Conservation (phyloP, 2,113 vertebrate genomes). For the Hypocryptadius cinnamomeus region DNA sequence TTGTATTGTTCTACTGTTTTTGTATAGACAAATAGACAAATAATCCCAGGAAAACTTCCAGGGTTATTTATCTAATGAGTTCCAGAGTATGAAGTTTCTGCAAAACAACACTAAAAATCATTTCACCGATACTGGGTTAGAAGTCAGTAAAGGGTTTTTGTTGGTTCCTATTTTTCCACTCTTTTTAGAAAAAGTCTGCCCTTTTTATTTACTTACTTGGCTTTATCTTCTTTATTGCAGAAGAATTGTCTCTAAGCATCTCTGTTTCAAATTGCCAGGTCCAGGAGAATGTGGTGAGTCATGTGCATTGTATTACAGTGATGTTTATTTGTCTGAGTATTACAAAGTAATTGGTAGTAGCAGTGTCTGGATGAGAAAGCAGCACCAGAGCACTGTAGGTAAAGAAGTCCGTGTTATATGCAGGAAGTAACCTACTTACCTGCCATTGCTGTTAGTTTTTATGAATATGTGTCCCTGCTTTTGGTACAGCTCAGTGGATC, state of each 20-base stretch:
- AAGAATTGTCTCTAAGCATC: conserved; percentile 94
- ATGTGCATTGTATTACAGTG: neutral
- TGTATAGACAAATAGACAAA: neutral
- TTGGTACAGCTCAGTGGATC: neutral
- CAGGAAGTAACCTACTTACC: neutral
- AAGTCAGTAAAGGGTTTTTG: neutral
- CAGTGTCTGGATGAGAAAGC: neutral
- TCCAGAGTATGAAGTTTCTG: neutral
- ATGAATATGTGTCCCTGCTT: neutral
- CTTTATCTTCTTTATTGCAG: conserved; percentile 70
- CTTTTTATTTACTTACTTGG: conserved; percentile 3
- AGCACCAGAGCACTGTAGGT: neutral
- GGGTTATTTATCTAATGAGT: neutral
- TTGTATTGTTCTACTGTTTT: neutral
- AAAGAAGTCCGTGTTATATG: neutral
- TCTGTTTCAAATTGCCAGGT: conserved; percentile 96
- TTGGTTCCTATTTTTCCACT: neutral
- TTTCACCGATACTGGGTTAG: neutral
- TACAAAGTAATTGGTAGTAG: neutral
- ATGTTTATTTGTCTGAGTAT: neutral
- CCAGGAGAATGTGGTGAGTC: conserved; percentile 97
- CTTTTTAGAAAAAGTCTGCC: neutral
- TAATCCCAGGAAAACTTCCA: neutral
- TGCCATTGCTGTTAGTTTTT: neutral
- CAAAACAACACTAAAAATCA: neutral